These are phyloP conservation scores for Drosophila repletoides DNA, from an alignment of 1,140 invertebrate genomes.

Conservation along the genomic window DNA sequence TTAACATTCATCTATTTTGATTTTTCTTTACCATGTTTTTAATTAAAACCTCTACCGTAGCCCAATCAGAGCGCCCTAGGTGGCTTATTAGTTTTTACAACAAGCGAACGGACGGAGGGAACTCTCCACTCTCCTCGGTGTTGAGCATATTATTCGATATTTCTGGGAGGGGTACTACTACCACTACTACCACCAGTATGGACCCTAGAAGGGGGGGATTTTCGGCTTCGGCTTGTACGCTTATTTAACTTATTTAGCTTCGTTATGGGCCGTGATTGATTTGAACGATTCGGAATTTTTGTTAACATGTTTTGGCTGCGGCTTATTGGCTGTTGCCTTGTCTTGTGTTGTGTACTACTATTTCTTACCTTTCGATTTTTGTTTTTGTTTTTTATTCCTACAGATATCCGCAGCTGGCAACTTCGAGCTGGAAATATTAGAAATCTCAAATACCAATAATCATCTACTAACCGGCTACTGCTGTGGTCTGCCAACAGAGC, in stretches of 20 bases:
- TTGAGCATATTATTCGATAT: slow-evolving; percentile 74
- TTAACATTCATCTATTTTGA: slow-evolving; percentile 32
- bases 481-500: slow-evolving; percentile 87
- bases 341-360: too few relatives aligned
- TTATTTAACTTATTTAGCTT: slow-evolving; percentile 30
- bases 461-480: slow-evolving; percentile 91
- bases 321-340: slow-evolving; percentile 45
- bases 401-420: slow-evolving; percentile 86
- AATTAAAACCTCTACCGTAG: slow-evolving; percentile 75
- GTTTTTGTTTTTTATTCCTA: too few relatives aligned
- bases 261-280: slow-evolving; percentile 72
- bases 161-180: slow-evolving; percentile 13
- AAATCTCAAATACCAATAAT: slow-evolving; percentile 92
- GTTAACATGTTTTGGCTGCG: slow-evolving; percentile 29
- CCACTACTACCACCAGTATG: background rate
- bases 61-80: slow-evolving; percentile 80
- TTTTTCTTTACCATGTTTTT: slow-evolving; percentile 61
- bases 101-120: slow-evolving; percentile 52
- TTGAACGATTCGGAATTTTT: slow-evolving; percentile 64
- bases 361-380: slow-evolving; percentile 59
- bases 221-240: slow-evolving; percentile 4
- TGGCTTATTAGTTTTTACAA: slow-evolving; percentile 81
- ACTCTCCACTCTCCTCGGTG: slow-evolving; percentile 39
- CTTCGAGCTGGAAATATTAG: slow-evolving; percentile 95
- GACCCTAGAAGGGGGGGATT: background rate